These are phyloP conservation scores for Vidua chalybeata DNA, from an alignment of 2,113 vertebrate species.

Conservation along the genomic window DNA sequence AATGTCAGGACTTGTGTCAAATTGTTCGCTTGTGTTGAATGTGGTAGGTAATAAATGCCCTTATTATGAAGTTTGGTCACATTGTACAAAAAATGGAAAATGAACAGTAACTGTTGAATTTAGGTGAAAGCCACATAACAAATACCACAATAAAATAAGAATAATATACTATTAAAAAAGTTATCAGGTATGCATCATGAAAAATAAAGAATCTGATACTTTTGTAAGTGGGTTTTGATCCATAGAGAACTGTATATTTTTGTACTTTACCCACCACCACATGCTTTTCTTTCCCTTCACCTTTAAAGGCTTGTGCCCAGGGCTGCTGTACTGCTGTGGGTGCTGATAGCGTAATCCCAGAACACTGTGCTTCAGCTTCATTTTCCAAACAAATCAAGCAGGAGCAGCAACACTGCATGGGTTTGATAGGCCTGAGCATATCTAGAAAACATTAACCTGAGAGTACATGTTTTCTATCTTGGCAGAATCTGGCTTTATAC, in stretches of 20 bases:
- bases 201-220: not conserved
- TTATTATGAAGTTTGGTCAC: not conserved
- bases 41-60: not conserved
- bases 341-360: not conserved
- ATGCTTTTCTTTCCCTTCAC: not conserved
- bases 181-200: not conserved
- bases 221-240: not conserved
- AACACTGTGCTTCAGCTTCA: not conserved
- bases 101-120: not conserved
- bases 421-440: not conserved
- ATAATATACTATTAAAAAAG: too few species aligned
- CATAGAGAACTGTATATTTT: not conserved
- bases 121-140: not conserved
- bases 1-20: not conserved
- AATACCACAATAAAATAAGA: not conserved
- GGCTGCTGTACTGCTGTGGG: not conserved
- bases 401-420: not conserved
- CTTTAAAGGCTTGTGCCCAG: not conserved
- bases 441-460: not conserved
- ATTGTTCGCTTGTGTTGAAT: not conserved
- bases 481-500: not conserved
- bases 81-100: not conserved
- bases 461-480: not conserved
- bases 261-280: not conserved
- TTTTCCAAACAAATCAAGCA: not conserved